Evolutionary conservation across 2,888 invertebrate species (phyloP), one percentile per base, ranked within the genome.

Genomic region (Herminia tarsipennalis): DNA sequence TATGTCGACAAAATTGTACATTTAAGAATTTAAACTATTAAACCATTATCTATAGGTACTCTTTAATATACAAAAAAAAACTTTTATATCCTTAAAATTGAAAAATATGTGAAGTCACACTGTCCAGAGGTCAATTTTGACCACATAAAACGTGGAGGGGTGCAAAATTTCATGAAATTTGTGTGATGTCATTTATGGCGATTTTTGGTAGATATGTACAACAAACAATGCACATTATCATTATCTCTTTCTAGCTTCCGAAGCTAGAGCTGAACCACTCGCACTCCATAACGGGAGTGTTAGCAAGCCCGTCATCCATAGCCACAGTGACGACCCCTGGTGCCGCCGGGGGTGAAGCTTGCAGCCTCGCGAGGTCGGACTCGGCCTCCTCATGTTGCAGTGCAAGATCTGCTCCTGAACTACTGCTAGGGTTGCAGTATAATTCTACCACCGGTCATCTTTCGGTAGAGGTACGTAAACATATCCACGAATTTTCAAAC

Each of bases 301-400:
- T 90, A 8, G 88, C 86, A 1, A 83, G 83, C 29, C 88, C 90
- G 1, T 86, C 81, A 0, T 85, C 89, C 0, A 57, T 85, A 14
- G 74, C 81, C 2, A 83, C 88, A 5, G 78, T 74, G 46, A 71
- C 78, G 17, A 75, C 79, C 0, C 81, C 81, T 0, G 49, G 70
- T 0, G 45, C 51, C 3, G 37, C 53, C 5, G 74, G 73, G 1
- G 86, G 85, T 2, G 90, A 89, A 56, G 86, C 86, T 1, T 94
- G 94, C 69, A 97, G 96, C 80, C 92, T 98, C 71, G 96, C 98
- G 10, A 93, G 98, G 44, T 98, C 98, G 56, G 98, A 98, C 86
- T 97, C 97, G 63, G 97, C 98, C 3, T 98, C 98, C 18, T 98
- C 98, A 0, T 97, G 97, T 66, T 98, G 97, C 85, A 98, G 98